Conservation (phyloP, 2,797 vertebrate genomes). For the Pachyuromys duprasi region DNA sequence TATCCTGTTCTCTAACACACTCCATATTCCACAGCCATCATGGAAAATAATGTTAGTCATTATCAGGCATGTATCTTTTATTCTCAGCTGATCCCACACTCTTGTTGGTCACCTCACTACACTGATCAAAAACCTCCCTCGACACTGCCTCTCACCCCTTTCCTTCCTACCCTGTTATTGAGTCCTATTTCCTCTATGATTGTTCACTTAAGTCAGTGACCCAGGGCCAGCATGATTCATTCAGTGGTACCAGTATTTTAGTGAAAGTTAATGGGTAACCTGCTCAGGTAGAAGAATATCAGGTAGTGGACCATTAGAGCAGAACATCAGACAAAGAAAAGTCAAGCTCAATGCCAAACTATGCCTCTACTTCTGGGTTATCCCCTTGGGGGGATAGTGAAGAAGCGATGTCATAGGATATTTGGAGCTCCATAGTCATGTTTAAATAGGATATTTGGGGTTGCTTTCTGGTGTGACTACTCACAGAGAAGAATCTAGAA, state of each 20-base stretch:
- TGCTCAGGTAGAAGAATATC: background rate
- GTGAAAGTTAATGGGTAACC: background rate
- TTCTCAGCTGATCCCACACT: too few relatives aligned
- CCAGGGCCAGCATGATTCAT: background rate
- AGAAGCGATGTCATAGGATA: background rate
- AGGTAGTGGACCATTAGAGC: background rate
- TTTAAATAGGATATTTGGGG: background rate
- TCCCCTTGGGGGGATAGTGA: background rate
- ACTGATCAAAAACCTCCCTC: background rate
- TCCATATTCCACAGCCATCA: background rate
- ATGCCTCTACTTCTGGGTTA: background rate
- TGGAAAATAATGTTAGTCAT: background rate
- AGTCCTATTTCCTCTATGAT: background rate
- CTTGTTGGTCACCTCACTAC: background rate
- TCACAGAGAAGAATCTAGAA: background rate
- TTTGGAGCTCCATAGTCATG: background rate
- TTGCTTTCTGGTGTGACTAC: background rate
- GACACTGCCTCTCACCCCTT: background rate
- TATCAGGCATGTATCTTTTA: background rate
- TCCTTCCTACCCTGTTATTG: background rate
- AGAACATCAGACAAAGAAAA: background rate
- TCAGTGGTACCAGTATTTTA: background rate
- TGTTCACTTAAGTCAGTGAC: background rate
- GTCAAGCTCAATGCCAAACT: background rate
- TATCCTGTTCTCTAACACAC: background rate